Evolutionary conservation across 1,140 invertebrate species (phyloP), one percentile per base, ranked within the genome.

Genomic region (Semibalanus balanoides): DNA sequence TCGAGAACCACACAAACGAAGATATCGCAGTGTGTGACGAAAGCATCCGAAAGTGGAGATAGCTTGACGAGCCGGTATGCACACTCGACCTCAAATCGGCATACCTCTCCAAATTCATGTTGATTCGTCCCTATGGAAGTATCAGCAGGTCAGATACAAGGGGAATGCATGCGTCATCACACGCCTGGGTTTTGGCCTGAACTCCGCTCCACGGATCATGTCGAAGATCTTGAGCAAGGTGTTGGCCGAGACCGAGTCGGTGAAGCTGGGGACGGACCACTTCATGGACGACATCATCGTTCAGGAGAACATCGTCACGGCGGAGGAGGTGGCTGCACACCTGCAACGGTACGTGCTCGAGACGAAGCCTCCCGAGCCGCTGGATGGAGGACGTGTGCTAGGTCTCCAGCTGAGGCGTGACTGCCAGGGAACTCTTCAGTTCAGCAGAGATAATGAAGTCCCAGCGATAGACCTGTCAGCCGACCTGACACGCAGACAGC

Each of bases 131-230:
- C 73, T 76, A 30, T 76, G 76, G 64, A 28, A 30, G 35, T 76
- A 76, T 75, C 76, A 76, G 30, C 76, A 31, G 72, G 74, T 76
- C 40, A 75, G 40, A 27, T 22, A 76, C 71, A 76, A 76, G 74
- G 74, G 76, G 5, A 3, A 76, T n/a, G 73, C 72, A 28, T 76
- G 73, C 27, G 51, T 1, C 35, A 29, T 76, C 30, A 76, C 74
- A 22, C 73, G 74, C 1, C 31, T 76, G 29, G 76, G 76, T 19
- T 76, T 76, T 43, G 76, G 76, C 11, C 25, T 76, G 31, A 22
- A 31, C 31, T 76, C 74, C 0, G 76, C 76, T 7, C 74, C 71
- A 75, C n/a, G 14, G 19, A 76, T 76, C 0, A 76, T 76, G 76
- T 43, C 73, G 27, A 76, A 31, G 74, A 76, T 76, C 64, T 31